These are phyloP conservation scores for Megathymus violae DNA, from an alignment of 1,140 invertebrate species.

Conservation along the genomic window DNA sequence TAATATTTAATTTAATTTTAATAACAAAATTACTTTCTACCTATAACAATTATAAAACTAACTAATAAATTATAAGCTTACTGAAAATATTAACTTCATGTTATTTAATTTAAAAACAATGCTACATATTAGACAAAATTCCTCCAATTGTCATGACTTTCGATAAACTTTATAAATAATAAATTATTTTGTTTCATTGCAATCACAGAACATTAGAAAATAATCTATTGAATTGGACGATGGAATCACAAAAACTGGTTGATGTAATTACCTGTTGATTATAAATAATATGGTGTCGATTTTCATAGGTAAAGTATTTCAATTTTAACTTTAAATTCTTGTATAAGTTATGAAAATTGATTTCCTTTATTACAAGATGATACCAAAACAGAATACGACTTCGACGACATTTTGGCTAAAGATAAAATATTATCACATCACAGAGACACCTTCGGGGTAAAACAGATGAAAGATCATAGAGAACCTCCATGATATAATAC, in stretches of 20 bases:
- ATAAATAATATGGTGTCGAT: conserved; percentile 41
- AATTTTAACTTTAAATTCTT: conserved; percentile 55
- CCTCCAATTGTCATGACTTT: no score
- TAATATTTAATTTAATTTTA: no score
- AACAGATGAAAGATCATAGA: no score
- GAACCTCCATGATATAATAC: no score
- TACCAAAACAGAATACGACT: conserved; percentile 80
- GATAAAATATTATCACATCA: conserved; percentile 37
- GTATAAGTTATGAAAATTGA: conserved; percentile 71
- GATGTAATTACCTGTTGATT: conserved; percentile 50
- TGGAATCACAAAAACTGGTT: conserved; percentile 18
- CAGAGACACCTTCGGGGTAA: no score
- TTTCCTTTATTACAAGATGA: conserved; percentile 71
- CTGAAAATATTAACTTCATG: no score
- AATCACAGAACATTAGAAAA: conserved; percentile 49
- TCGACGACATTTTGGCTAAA: conserved; percentile 79
- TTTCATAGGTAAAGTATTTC: conserved; percentile 49
- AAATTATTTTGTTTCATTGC: conserved; percentile 38
- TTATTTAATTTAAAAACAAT: no score
- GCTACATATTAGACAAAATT: no score
- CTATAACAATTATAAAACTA: no score
- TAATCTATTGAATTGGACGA: conserved; percentile 42
- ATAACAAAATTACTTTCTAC: no score
- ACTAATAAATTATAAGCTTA: no score
- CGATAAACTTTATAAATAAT: neutral